phyloP scores from a whole-genome alignment of 2,888 invertebrate genomes.

The Neoascia interrupta region DNA sequence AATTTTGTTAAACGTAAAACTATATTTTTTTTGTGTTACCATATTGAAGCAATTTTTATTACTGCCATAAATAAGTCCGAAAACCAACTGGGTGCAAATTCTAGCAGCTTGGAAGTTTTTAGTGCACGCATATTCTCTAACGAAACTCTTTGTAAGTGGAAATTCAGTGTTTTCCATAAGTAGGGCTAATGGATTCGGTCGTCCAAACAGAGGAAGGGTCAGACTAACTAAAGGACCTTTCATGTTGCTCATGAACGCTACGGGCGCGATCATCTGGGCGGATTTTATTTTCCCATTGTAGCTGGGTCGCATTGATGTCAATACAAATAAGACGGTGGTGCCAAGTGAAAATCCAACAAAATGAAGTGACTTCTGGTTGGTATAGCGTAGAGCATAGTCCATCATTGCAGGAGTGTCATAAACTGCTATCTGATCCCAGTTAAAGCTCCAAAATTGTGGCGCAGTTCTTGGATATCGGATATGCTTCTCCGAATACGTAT shows the following conservation, averaged over 20 bases:
- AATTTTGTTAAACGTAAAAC: too few species aligned
- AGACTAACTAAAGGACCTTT: constrained; percentile 77
- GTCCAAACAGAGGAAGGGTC: too few species aligned
- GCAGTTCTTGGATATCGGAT: constrained; percentile 74
- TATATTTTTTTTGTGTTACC: too few species aligned
- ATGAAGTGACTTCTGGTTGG: constrained; percentile 71
- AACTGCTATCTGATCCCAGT: constrained; percentile 93
- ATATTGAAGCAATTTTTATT: constrained; percentile 76
- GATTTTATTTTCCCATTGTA: constrained; percentile 73
- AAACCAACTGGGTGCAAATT: constrained; percentile 76
- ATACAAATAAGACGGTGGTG: constrained; percentile 86
- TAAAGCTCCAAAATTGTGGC: constrained; percentile 79
- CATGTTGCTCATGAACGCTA: constrained; percentile 80
- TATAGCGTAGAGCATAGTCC: constrained; percentile 82
- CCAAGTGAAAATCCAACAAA: constrained; percentile 97
- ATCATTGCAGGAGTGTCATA: constrained; percentile 93
- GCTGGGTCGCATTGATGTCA: constrained; percentile 72
- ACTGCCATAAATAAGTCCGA: constrained; percentile 77
- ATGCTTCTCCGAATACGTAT: constrained; percentile 82
- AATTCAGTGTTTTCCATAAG: too few species aligned
- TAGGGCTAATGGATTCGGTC: too few species aligned
- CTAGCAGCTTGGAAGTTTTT: constrained; percentile 73
- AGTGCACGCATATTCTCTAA: constrained; percentile 75
- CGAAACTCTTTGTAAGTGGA: constrained; percentile 76
- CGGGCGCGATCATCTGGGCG: constrained; percentile 80